Evolutionary conservation across 2,797 vertebrate genomes (phyloP).

Genomic region (Scleropages formosus): DNA sequence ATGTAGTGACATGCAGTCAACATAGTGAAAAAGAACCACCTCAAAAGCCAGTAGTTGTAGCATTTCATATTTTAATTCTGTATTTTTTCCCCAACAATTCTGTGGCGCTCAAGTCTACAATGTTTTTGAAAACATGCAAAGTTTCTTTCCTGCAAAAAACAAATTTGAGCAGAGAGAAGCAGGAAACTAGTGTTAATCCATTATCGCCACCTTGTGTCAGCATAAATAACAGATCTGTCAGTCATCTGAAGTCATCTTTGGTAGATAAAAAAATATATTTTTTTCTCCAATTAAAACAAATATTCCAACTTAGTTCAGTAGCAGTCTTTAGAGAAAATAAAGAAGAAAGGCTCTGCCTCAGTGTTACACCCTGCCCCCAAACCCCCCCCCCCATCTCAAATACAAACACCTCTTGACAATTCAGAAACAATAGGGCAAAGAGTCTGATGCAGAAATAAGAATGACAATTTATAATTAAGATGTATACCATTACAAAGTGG

Average conservation of each 20-base stretch:
- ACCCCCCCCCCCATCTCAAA: conserved; percentile 51
- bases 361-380: conserved; percentile 47
- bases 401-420: conserved; percentile 49
- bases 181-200: conserved; percentile 67
- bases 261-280: conserved; percentile 66
- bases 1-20: background rate
- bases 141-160: conserved; percentile 65
- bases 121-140: conserved; percentile 73
- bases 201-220: conserved; percentile 55
- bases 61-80: conserved; percentile 66
- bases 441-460: conserved; percentile 50
- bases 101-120: conserved; percentile 73
- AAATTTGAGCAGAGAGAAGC: conserved; percentile 67
- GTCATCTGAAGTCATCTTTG: conserved; percentile 62
- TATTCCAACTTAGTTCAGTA: conserved; percentile 61
- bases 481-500: background rate
- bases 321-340: conserved; percentile 71
- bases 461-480: conserved; percentile 47
- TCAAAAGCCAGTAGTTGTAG: conserved; percentile 55
- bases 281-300: conserved; percentile 73
- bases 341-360: conserved; percentile 31
- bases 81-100: conserved; percentile 65
- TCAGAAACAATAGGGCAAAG: conserved; percentile 47
- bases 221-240: conserved; percentile 59
- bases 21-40: conserved; percentile 26